Percentiles rank a stretch among this genome's conserved stretches.
Evolutionary conservation across 2,113 vertebrate species (phyloP).

Genomic region (Protobothrops mucrosquamatus): DNA sequence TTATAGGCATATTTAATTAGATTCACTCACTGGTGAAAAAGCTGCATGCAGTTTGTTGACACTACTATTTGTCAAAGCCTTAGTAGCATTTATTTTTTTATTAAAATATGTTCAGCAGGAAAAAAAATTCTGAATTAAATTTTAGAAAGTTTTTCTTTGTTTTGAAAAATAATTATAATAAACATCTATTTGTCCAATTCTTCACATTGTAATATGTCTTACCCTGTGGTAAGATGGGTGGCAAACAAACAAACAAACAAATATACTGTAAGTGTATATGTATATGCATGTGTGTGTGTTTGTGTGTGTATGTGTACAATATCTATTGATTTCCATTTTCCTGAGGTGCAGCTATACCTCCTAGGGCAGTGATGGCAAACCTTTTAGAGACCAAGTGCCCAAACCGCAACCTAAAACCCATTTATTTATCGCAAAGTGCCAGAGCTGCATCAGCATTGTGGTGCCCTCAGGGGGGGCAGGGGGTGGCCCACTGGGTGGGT

Average conservation of each 20-base stretch:
- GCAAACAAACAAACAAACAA: not conserved
- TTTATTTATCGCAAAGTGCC: too few relatives aligned
- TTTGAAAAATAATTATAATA: not conserved
- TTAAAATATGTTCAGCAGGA: not conserved
- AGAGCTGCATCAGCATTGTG: too few relatives aligned
- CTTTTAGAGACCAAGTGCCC: too few relatives aligned
- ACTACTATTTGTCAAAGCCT: not conserved
- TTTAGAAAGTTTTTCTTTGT: not conserved
- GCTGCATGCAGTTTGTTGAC: not conserved
- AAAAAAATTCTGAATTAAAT: slow-evolving; percentile 7
- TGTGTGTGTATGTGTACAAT: not conserved
- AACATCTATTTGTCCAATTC: slow-evolving; percentile 15
- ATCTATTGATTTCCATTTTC: not conserved
- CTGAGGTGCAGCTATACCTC: not conserved
- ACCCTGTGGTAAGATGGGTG: not conserved
- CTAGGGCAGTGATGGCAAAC: too few relatives aligned
- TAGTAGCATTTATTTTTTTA: not conserved
- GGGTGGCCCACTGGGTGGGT: too few relatives aligned
- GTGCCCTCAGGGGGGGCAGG: too few relatives aligned
- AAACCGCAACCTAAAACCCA: too few relatives aligned
- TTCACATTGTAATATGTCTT: not conserved
- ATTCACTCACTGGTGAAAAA: slow-evolving; percentile 12
- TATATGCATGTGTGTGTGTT: not conserved
- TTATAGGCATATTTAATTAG: not conserved
- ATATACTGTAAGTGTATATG: not conserved